Evolutionary conservation across 2,113 vertebrate genomes (phyloP).

Genomic region (Heterocephalus glaber): DNA sequence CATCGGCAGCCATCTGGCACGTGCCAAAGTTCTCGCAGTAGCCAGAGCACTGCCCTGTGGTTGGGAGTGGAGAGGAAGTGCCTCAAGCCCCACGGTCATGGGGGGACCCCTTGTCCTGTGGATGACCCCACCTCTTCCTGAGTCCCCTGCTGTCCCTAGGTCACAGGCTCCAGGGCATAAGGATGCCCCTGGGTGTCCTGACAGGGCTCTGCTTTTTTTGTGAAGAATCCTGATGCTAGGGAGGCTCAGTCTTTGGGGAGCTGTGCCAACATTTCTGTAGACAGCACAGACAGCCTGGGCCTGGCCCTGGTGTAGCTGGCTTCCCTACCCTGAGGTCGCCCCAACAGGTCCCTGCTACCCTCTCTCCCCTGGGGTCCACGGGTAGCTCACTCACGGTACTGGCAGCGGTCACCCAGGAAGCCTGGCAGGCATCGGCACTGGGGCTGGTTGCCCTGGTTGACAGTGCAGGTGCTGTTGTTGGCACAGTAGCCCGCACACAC

Average conservation of each 20-base stretch:
- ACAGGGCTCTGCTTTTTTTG: neutral
- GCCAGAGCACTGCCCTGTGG: constrained; percentile 90
- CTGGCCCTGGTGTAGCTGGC: neutral
- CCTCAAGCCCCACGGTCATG: neutral
- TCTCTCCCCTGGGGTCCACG: fast-evolving
- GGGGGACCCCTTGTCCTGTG: neutral
- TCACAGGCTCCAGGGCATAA: neutral
- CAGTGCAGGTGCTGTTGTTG: constrained; percentile 92
- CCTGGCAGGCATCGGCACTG: constrained; percentile 89
- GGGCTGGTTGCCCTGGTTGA: constrained; percentile 96
- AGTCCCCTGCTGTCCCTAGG: neutral
- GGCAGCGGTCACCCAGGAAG: constrained; percentile 95
- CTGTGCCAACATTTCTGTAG: neutral
- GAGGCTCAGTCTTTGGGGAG: neutral
- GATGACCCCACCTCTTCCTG: neutral
- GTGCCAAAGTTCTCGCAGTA: constrained; percentile 92
- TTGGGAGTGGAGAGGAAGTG: neutral
- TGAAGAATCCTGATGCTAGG: neutral
- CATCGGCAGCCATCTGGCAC: constrained; percentile 89
- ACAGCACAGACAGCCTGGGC: neutral
- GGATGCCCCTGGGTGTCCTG: neutral
- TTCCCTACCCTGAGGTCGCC: neutral
- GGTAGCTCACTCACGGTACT: constrained; percentile 91
- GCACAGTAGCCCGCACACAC: constrained; percentile 92
- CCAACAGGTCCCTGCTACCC: neutral